phyloP scores from a whole-genome alignment of 2,888 invertebrate genomes.

The Campoplex capitator region DNA sequence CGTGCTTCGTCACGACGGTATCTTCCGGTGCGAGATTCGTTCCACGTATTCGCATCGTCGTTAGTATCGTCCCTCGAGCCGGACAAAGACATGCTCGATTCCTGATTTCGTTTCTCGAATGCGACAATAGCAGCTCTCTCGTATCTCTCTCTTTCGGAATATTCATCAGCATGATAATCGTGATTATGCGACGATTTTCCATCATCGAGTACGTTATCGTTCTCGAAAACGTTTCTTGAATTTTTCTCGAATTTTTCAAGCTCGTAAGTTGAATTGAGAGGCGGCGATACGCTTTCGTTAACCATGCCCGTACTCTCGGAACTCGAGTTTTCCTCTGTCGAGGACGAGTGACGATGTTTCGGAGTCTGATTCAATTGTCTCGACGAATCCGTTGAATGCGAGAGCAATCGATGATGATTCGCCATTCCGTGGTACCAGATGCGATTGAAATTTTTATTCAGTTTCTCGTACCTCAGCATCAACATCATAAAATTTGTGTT shows the following conservation, averaged over 20 bases:
- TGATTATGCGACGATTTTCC: conserved; percentile 23
- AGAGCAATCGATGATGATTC: neutral
- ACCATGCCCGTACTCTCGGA: neutral
- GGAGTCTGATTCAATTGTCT: conserved; percentile 4
- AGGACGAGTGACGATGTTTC: conserved; percentile 34
- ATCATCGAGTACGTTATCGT: conserved; percentile 42
- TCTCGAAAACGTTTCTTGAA: neutral
- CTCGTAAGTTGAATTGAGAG: conserved; percentile 39
- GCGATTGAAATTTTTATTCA: conserved; percentile 74
- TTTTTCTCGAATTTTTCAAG: conserved; percentile 28
- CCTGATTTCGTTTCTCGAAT: conserved; percentile 68
- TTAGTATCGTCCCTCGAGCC: conserved; percentile 57
- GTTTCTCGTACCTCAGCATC: conserved; percentile 76
- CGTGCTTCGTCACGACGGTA: conserved; percentile 79
- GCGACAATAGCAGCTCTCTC: conserved; percentile 71
- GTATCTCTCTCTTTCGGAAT: conserved; percentile 63
- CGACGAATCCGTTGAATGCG: conserved; percentile 19
- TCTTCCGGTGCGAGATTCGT: conserved; percentile 75
- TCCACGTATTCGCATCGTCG: conserved; percentile 66
- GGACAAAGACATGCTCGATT: conserved; percentile 52
- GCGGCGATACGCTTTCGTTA: neutral
- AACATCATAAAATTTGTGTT: conserved; percentile 76
- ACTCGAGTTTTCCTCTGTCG: conserved; percentile 26
- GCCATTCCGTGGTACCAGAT: conserved; percentile 52
- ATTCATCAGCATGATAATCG: neutral